A percentile compares a stretch with the other conserved stretches of the same genome.
Conservation (phyloP, 2,113 vertebrate species). For the Puma concolor region DNA sequence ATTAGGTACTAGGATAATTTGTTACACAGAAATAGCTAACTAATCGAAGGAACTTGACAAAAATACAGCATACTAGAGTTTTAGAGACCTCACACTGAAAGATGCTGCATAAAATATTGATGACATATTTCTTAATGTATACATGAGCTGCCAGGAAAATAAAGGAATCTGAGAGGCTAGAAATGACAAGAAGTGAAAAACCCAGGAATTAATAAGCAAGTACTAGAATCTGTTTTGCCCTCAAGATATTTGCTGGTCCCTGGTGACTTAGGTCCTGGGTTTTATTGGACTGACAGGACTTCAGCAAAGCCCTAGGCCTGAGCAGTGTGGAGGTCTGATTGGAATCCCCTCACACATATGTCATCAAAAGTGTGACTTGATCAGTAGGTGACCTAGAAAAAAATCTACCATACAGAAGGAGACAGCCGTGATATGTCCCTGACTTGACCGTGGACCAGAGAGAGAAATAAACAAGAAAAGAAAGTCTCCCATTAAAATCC, state of each 20-base stretch:
- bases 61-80: not conserved
- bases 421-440: not conserved
- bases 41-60: not conserved
- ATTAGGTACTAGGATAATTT: not conserved
- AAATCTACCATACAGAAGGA: not conserved
- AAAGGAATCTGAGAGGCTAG: not conserved
- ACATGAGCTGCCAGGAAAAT: constrained; percentile 35
- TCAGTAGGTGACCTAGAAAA: constrained; percentile 50
- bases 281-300: not conserved
- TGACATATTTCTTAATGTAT: constrained; percentile 6
- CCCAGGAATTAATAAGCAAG: not conserved
- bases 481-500: not conserved
- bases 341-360: not conserved
- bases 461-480: not conserved
- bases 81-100: not conserved
- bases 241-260: constrained; percentile 9
- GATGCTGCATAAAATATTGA: not conserved
- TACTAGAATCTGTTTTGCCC: constrained; percentile 21
- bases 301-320: not conserved
- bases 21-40: not conserved
- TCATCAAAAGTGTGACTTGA: not conserved
- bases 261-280: not conserved
- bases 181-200: constrained; percentile 52
- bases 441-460: not conserved
- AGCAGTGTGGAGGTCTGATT: not conserved